A percentile compares a stretch with the other conserved stretches of the same genome.
phyloP scores from a whole-genome alignment of 1,140 invertebrate genomes.

The Bombus affinis region DNA sequence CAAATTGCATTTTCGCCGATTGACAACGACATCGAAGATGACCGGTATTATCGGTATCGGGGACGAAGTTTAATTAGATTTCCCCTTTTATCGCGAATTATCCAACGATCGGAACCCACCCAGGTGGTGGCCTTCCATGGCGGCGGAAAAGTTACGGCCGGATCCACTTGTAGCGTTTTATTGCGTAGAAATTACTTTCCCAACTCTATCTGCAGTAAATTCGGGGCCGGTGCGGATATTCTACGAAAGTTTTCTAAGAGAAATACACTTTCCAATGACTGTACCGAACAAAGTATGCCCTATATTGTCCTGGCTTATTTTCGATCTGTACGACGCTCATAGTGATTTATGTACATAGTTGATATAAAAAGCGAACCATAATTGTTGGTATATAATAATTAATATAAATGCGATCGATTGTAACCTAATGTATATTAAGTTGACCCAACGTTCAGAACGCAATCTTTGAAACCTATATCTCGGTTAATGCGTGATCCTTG shows the following conservation, averaged over 20 bases:
- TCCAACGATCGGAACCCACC: neutral
- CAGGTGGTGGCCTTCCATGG: neutral
- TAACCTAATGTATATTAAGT: neutral
- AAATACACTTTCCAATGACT: neutral
- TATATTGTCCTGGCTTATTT: too few species aligned
- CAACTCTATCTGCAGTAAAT: slow-evolving; percentile 47
- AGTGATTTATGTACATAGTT: neutral
- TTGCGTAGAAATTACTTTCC: slow-evolving; percentile 36
- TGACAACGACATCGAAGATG: neutral
- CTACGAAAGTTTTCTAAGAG: neutral
- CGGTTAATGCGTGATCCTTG: neutral
- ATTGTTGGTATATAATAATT: neutral
- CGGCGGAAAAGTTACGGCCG: slow-evolving; percentile 8
- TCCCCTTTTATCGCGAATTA: neutral
- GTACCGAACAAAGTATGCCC: too few species aligned
- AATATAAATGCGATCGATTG: neutral
- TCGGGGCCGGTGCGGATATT: neutral
- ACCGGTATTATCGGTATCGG: neutral
- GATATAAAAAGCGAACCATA: neutral
- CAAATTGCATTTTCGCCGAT: neutral
- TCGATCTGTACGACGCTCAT: too few species aligned
- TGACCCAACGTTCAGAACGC: neutral
- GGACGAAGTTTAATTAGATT: slow-evolving; percentile 21
- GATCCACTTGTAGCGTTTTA: slow-evolving; percentile 44
- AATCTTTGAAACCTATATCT: neutral